A percentile compares a stretch with the other conserved stretches of the same genome.
Conservation (phyloP, 1,140 invertebrate genomes). For the Arion vulgaris region DNA sequence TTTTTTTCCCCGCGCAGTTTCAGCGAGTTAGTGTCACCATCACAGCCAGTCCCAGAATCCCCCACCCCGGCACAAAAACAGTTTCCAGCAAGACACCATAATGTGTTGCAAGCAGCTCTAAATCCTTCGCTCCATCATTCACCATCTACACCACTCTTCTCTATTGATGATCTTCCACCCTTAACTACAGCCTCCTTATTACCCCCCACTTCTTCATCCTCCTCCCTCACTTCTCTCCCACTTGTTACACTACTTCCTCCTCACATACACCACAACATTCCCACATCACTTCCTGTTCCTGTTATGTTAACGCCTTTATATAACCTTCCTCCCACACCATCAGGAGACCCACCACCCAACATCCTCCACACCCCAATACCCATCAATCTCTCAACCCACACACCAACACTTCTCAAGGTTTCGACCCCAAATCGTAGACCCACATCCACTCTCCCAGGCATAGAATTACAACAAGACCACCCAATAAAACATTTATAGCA, state of each 20-base stretch:
- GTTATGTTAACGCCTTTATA: background rate
- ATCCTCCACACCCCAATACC: background rate
- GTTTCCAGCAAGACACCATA: constrained; percentile 27
- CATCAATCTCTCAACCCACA: background rate
- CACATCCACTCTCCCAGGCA: constrained; percentile 31
- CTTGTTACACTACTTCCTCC: constrained; percentile 17
- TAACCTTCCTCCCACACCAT: constrained; percentile 33
- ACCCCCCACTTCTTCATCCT: background rate
- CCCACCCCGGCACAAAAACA: background rate
- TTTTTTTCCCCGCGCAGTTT: constrained; percentile 27
- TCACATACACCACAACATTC: background rate
- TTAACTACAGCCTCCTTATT: background rate
- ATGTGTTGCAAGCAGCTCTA: constrained; percentile 24
- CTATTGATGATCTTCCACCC: background rate
- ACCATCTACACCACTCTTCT: background rate
- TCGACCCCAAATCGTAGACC: background rate
- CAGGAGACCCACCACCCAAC: constrained; percentile 13
- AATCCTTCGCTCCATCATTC: constrained; percentile 19
- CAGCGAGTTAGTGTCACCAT: constrained; percentile 33
- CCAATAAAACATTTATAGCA: constrained; percentile 31
- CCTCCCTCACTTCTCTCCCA: background rate
- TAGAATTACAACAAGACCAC: background rate
- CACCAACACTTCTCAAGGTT: background rate
- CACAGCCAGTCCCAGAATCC: background rate
- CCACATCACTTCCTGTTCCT: constrained; percentile 5